Conservation (phyloP, 1,140 invertebrate genomes). For the Drosophila dunni region DNA sequence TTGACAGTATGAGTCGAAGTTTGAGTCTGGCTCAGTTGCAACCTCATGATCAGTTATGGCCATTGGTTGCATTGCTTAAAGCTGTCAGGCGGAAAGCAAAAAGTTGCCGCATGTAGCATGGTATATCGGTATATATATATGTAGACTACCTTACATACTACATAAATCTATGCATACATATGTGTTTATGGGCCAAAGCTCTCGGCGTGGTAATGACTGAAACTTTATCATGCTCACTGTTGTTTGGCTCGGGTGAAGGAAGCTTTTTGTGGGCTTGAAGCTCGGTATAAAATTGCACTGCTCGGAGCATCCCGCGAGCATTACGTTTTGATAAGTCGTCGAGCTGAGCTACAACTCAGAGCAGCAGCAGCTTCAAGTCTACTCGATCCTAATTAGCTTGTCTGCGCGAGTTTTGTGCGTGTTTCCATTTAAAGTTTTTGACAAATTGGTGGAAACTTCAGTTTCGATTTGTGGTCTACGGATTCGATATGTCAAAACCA, state of each 20-base stretch:
- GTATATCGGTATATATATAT: neutral
- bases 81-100: conserved; percentile 45
- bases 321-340: conserved; percentile 68
- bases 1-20: neutral
- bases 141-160: neutral
- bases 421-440: conserved; percentile 9
- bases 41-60: conserved; percentile 35
- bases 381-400: conserved; percentile 8
- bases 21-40: conserved; percentile 7
- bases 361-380: neutral
- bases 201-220: conserved; percentile 20
- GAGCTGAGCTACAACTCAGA: conserved; percentile 36
- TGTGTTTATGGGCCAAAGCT: conserved; percentile 52
- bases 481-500: conserved; percentile 57
- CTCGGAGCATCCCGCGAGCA: conserved; percentile 69
- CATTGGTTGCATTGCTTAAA: conserved; percentile 39
- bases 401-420: conserved; percentile 37
- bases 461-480: conserved; percentile 21
- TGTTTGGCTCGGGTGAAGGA: conserved; percentile 2
- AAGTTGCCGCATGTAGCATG: conserved; percentile 27
- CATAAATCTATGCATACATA: neutral
- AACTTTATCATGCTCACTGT: conserved; percentile 12
- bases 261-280: conserved; percentile 57
- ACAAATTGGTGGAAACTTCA: conserved; percentile 24
- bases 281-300: conserved; percentile 67